Evolutionary conservation across 2,797 vertebrate genomes (phyloP).

Genomic region (Anolis apletophallus): DNA sequence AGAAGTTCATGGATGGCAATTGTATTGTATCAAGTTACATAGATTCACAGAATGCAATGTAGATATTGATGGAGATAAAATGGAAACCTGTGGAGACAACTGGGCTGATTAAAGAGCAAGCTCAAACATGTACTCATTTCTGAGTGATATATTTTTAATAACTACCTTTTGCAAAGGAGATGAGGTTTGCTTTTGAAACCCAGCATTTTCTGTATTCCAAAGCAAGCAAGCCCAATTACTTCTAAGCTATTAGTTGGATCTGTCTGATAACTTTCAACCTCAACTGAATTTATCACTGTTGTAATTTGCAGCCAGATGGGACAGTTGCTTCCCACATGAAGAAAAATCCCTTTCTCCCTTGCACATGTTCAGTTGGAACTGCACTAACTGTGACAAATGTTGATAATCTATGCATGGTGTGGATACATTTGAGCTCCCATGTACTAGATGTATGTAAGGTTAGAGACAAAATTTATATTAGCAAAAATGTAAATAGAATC

Average conservation of each 20-base stretch:
- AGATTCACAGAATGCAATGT: background rate
- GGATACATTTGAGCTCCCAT: background rate
- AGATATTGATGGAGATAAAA: background rate
- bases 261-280: background rate
- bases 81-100: background rate
- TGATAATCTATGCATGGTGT: background rate
- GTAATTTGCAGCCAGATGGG: background rate
- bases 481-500: too few relatives aligned
- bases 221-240: background rate
- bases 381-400: background rate
- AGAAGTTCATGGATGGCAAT: constrained; percentile 12
- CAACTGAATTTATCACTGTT: background rate
- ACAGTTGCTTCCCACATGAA: background rate
- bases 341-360: background rate
- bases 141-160: background rate
- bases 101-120: background rate
- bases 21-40: constrained; percentile 30
- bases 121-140: background rate
- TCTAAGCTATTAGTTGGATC: background rate
- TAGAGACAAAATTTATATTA: too few relatives aligned
- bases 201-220: background rate
- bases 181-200: background rate
- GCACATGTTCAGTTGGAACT: background rate
- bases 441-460: background rate
- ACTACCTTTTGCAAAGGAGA: background rate